Conservation (phyloP, 2,888 invertebrate genomes). For the Syrista parreyssii region DNA sequence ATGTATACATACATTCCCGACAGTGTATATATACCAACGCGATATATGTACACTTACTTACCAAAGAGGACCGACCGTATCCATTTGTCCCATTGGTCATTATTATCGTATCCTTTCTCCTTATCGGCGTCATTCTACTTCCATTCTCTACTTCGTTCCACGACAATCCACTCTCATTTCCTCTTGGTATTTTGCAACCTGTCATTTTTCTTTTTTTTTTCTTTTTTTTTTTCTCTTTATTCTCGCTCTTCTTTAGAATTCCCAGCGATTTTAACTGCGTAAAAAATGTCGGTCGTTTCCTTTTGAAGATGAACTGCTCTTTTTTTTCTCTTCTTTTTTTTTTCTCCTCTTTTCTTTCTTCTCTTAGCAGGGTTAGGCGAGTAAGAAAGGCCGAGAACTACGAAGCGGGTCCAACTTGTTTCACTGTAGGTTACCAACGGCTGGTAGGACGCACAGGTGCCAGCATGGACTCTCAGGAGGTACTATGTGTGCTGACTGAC, state of each 20-base stretch:
- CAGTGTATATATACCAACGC: not conserved
- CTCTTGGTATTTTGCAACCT: not conserved
- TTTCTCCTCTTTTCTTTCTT: not conserved
- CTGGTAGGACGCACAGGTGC: not conserved
- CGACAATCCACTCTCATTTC: not conserved
- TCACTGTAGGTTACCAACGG: not conserved
- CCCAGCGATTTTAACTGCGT: not conserved
- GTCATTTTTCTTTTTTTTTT: not conserved
- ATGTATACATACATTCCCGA: conserved; percentile 4
- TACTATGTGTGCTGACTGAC: not conserved
- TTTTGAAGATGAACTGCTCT: not conserved
- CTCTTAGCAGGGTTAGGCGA: not conserved
- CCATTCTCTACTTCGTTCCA: not conserved
- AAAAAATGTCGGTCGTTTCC: not conserved
- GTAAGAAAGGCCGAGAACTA: not conserved
- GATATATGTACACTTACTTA: not conserved
- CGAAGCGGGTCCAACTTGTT: not conserved
- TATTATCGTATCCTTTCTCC: conserved; percentile 1
- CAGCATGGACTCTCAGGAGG: not conserved
- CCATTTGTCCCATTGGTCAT: conserved; percentile 12
- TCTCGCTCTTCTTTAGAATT: not conserved
- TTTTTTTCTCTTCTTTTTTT: not conserved
- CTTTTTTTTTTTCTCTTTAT: no score
- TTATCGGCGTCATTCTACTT: not conserved
- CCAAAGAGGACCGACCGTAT: not conserved